Percentiles rank a stretch among this genome's conserved stretches.
Conservation (phyloP, 2,113 vertebrate genomes). For the Kryptolebias marmoratus region DNA sequence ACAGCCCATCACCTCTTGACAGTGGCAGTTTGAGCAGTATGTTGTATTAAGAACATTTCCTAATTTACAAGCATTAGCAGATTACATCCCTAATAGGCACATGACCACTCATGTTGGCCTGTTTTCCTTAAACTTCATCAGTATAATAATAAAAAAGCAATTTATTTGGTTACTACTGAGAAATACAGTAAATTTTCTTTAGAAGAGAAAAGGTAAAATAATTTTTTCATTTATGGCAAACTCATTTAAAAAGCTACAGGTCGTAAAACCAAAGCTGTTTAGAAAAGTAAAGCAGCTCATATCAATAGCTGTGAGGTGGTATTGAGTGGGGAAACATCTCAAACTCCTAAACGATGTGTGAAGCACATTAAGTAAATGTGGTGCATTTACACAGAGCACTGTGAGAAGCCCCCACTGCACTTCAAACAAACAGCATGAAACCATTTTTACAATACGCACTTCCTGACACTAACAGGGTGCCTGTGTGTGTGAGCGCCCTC, state of each 20-base stretch:
- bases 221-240: neutral
- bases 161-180: too few species aligned
- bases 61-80: too few species aligned
- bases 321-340: conserved; percentile 46
- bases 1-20: too few species aligned
- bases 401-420: conserved; percentile 54
- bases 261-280: too few species aligned
- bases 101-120: conserved; percentile 31
- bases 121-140: neutral
- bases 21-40: neutral
- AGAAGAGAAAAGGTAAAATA: neutral
- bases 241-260: neutral
- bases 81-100: too few species aligned
- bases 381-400: conserved; percentile 39
- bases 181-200: neutral
- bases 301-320: conserved; percentile 29
- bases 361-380: conserved; percentile 59
- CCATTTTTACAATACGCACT: conserved; percentile 66
- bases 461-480: conserved; percentile 73
- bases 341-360: conserved; percentile 57
- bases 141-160: too few species aligned
- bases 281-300: neutral
- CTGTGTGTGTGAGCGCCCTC: conserved; percentile 27
- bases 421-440: conserved; percentile 65
- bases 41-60: neutral